Evolutionary conservation across 2,113 vertebrate genomes (phyloP), one percentile per base, ranked within the genome.

Genomic region (Chaetodon auriga): DNA sequence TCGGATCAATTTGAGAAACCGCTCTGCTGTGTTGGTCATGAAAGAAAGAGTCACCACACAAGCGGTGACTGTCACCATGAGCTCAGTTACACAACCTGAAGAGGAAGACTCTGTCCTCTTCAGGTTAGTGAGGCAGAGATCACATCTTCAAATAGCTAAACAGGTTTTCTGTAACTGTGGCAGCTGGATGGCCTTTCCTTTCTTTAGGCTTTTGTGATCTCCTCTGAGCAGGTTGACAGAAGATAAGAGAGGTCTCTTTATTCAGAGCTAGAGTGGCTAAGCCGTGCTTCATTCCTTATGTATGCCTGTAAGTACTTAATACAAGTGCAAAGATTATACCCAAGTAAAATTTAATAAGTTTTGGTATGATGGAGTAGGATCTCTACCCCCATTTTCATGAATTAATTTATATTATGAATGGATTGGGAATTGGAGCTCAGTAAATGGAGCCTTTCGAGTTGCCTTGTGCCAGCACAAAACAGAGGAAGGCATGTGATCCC

Each of bases 401-500:
- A 30, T 30, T 30, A 30, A 30, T 30, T 74, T 72, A 25, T 43
- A n/a, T 19, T 54, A 57, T 14, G 30, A 66, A 30, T 71, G 18
- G 2, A 38, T 23, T 18, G 21, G 54, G 78, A 81, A 81, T 13
- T 64, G 11, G 21, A 78, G 68, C n/a, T 63, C 41, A 81, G 61
- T 35, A 78, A 81, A 74, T 68, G 14, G 36, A 85, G 62, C 53
- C 43, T 68, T 58, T 78, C 10, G 46, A n/a, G 10, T 81, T 75
- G 54, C 72, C 41, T 38, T 58, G 49, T 68, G 4, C 7, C 1
- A 25, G 25, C 35, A 49, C 61, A 58, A 75, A 81, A 71, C 35
- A 57, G 60, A 78, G 53, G 43, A 64, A 85, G 61, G 69, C 60
- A 80, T 77, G 49, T 80, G 68, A 87, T 79, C 68, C 61, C 43